Evolutionary conservation across 2,888 invertebrate species (phyloP), one percentile per base, ranked within the genome.

Genomic region (Phymatocera aterrima): DNA sequence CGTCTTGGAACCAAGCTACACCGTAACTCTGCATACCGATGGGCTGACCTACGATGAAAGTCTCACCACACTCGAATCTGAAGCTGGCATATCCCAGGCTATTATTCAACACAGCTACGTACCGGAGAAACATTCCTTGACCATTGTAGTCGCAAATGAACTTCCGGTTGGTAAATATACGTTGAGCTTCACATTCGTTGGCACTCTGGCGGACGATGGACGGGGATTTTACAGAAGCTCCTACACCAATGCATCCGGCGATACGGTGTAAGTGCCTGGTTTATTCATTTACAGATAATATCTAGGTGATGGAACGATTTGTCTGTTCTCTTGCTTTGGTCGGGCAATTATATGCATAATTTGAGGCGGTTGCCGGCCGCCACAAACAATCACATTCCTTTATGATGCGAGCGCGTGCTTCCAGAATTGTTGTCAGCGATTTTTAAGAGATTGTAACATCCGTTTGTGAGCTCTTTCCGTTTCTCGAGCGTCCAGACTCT

Each of bases 11-110:
- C 91, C 92, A 40, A 94, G 94, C 0, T 91, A 92, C 65, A 93
- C 94, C 87, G 92, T 97, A 24, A 95, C 94, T 0, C 92, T 97
- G 81, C 97, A 97, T 37, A 37, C 5, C 15, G 85, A 86, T 4
- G 77, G 78, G 1, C 61, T 85, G 0, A 31, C 24, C 2, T 68
- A 15, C 24, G 8, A 43, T n/a, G 46, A 68, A 37, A 10, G 8
- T 18, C 37, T 18, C 64, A 64, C 64, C 0, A 64, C 40, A 4
- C 37, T 64, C 0, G 46, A 83, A 18, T n/a, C 15, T 0, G 34
- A 57, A 2, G 1, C 6, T 0, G 18, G 18, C 1, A 70, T 83
- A 0, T 12, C 3, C 0, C n/a, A 54, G 2, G 0, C 0, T 1
- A 3, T 21, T 68, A 48, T 18, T 15, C 79, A 24, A 24, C 78